Percentiles rank a stretch among this genome's conserved stretches.
phyloP scores from a whole-genome alignment of 2,888 invertebrate species.

The Lochmaea capreae region DNA sequence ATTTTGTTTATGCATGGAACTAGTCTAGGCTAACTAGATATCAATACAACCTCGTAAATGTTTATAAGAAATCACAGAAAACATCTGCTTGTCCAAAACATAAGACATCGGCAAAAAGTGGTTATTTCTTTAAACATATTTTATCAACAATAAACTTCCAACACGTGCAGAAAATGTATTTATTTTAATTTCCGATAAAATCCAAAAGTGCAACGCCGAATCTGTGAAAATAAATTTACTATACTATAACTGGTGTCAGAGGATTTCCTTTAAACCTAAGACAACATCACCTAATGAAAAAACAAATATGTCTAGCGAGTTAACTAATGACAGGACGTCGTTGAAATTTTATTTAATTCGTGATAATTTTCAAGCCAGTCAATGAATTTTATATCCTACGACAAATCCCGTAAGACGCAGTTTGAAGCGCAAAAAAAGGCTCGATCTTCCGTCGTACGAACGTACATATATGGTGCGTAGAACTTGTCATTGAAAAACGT shows the following conservation, averaged over 20 bases:
- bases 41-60: too few species aligned
- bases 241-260: conserved; percentile 4
- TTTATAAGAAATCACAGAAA: too few species aligned
- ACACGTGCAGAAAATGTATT: too few species aligned
- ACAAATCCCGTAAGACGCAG: conserved; percentile 44
- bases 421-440: conserved; percentile 27
- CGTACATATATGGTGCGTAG: conserved; percentile 18
- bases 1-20: too few species aligned
- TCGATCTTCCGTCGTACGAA: too few species aligned
- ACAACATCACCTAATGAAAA: conserved; percentile 13
- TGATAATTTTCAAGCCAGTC: conserved; percentile 40
- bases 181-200: too few species aligned
- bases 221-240: neutral
- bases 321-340: conserved; percentile 46
- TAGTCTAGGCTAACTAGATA: too few species aligned
- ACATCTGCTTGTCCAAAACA: too few species aligned
- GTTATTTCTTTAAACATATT: too few species aligned
- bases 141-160: too few species aligned
- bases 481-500: neutral
- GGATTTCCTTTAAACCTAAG: conserved; percentile 25
- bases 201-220: neutral
- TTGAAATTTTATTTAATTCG: conserved; percentile 36
- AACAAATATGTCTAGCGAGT: conserved; percentile 24
- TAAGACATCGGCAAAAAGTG: too few species aligned
- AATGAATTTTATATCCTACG: conserved; percentile 45